Evolutionary conservation across 23 tunicate species (phyloP).

Genomic region (Ciona savignyi): DNA sequence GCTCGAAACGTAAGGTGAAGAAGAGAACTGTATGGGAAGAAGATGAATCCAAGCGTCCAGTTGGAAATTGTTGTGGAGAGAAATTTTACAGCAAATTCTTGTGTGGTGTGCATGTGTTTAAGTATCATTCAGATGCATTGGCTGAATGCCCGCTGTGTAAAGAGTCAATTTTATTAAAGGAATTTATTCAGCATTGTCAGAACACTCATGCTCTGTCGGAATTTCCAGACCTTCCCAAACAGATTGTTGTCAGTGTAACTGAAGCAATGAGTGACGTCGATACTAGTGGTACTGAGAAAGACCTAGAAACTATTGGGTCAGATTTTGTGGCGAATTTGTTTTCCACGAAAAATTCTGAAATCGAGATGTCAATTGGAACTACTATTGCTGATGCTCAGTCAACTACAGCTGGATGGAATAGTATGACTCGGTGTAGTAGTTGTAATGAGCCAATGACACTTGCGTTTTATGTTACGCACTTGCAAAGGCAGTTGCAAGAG

Average conservation of each 20-base stretch:
- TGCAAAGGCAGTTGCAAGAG: constrained; percentile 13
- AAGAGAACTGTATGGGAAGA: background rate
- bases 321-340: background rate
- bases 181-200: background rate
- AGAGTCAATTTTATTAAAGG: background rate
- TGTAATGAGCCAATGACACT: background rate
- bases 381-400: background rate
- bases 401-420: background rate
- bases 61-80: constrained; percentile 12
- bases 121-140: constrained; percentile 2
- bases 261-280: background rate
- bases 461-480: constrained; percentile 25
- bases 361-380: background rate
- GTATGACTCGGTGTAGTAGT: background rate
- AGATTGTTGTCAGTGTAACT: background rate
- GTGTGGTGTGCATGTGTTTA: constrained; percentile 10
- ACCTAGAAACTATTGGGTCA: background rate
- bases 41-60: background rate
- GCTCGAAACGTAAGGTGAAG: background rate
- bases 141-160: constrained; percentile 6
- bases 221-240: background rate
- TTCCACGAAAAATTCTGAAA: background rate
- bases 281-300: no score
- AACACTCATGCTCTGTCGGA: background rate
- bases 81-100: background rate